Evolutionary conservation across 2,888 invertebrate species (phyloP).

Genomic region (Pyrrhosoma nymphula): DNA sequence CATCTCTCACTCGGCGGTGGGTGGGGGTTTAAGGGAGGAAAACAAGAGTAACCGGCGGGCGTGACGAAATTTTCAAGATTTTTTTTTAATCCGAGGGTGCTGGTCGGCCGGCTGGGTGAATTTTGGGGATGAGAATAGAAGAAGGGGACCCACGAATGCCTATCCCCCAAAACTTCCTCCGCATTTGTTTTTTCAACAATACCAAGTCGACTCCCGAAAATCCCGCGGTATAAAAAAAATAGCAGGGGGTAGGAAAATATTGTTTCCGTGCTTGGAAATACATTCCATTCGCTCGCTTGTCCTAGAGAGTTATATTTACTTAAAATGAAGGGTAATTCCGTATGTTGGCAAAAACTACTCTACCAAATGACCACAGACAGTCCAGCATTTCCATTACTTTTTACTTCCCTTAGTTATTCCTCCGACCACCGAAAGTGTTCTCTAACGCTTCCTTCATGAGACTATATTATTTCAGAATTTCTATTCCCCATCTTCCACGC

Average conservation of each 20-base stretch:
- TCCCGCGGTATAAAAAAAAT: neutral
- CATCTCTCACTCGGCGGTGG: neutral
- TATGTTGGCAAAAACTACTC: too few species aligned
- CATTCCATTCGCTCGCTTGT: neutral
- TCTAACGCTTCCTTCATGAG: too few species aligned
- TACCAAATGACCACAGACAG: too few species aligned
- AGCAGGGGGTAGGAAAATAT: neutral
- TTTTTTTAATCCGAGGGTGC: constrained; percentile 33
- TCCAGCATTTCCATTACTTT: too few species aligned
- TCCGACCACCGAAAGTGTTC: too few species aligned
- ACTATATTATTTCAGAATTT: too few species aligned
- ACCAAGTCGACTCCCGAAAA: neutral
- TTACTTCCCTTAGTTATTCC: too few species aligned
- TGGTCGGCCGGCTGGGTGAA: neutral
- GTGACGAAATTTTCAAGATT: constrained; percentile 11
- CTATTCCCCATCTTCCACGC: too few species aligned
- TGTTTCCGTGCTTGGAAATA: neutral
- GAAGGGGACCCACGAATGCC: neutral
- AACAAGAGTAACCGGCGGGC: neutral
- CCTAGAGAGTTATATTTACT: neutral
- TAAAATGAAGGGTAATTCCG: too few species aligned
- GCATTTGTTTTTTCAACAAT: neutral
- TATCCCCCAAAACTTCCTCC: neutral
- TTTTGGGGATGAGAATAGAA: neutral
- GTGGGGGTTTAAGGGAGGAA: neutral